Percentiles rank a stretch among this genome's conserved stretches.
Conservation (phyloP, 1,140 invertebrate species). For the Chrysoperla carnea region DNA sequence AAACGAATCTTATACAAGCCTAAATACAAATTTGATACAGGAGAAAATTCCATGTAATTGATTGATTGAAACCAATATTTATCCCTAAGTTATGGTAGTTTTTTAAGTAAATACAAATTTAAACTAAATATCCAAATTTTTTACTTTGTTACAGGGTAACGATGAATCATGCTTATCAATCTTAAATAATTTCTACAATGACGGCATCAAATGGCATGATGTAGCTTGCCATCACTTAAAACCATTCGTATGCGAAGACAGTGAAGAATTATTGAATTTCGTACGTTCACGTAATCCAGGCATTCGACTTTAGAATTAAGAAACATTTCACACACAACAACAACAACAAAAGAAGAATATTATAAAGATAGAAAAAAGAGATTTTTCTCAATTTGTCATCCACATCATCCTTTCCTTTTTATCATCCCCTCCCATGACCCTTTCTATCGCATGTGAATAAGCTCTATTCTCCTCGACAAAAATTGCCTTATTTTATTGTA, state of each 20-base stretch:
- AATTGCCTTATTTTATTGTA: conserved; percentile 5
- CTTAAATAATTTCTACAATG: conserved; percentile 84
- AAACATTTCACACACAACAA: too few species aligned
- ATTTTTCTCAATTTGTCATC: not conserved
- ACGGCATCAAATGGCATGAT: conserved; percentile 84
- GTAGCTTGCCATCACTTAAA: conserved; percentile 82
- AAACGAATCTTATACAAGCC: too few species aligned
- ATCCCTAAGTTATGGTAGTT: too few species aligned
- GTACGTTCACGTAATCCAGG: conserved; percentile 71
- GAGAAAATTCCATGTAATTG: too few species aligned
- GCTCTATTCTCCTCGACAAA: conserved; percentile 1
- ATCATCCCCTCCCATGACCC: not conserved
- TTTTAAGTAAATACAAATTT: too few species aligned
- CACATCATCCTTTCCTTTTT: not conserved
- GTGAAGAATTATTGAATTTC: conserved; percentile 79
- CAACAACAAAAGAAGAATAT: too few species aligned
- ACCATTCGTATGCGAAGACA: conserved; percentile 85
- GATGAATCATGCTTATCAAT: conserved; percentile 81
- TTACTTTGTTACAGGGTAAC: conserved; percentile 41
- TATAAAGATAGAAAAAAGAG: not conserved
- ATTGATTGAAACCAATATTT: too few species aligned
- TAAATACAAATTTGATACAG: too few species aligned
- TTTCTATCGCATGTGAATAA: conserved; percentile 7
- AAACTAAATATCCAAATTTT: not conserved
- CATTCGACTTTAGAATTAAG: conserved; percentile 48